Evolutionary conservation across 2,113 vertebrate genomes (phyloP).

Genomic region (Passerina amoena): DNA sequence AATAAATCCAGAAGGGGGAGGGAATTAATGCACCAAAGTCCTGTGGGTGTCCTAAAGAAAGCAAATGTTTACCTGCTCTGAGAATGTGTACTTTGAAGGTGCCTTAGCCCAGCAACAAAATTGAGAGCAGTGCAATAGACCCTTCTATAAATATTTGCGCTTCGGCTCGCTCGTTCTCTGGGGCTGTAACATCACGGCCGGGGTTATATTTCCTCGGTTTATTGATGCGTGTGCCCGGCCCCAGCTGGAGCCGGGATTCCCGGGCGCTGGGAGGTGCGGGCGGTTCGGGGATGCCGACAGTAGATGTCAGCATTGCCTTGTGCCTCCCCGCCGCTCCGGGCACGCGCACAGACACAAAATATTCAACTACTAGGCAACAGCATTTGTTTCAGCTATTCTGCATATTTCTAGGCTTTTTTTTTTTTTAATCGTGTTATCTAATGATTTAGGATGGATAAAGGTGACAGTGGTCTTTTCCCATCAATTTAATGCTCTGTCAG

Average conservation of each 20-base stretch:
- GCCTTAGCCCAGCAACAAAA: not conserved
- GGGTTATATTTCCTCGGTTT: not conserved
- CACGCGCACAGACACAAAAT: accelerated
- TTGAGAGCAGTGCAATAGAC: accelerated
- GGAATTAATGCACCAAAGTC: not conserved
- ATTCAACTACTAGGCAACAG: too few relatives aligned
- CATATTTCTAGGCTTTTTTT: not conserved
- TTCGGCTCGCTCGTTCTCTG: accelerated
- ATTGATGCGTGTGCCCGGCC: not conserved
- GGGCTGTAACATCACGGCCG: accelerated
- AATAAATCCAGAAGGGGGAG: not conserved
- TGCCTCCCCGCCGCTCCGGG: not conserved
- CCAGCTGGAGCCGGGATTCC: accelerated
- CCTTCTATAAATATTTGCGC: not conserved
- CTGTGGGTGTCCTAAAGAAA: not conserved
- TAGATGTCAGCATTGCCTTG: slow-evolving; percentile 70
- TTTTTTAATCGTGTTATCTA: not conserved
- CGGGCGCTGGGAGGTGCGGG: not conserved
- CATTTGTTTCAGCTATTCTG: not conserved
- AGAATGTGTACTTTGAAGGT: not conserved
- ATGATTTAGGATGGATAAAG: not conserved
- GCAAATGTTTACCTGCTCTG: not conserved
- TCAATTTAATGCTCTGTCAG: not conserved
- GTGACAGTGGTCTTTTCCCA: not conserved
- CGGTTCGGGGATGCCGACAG: not conserved